These are phyloP conservation scores for Xanthorhoe spadicearia DNA, from an alignment of 2,888 invertebrate species.

Conservation along the genomic window DNA sequence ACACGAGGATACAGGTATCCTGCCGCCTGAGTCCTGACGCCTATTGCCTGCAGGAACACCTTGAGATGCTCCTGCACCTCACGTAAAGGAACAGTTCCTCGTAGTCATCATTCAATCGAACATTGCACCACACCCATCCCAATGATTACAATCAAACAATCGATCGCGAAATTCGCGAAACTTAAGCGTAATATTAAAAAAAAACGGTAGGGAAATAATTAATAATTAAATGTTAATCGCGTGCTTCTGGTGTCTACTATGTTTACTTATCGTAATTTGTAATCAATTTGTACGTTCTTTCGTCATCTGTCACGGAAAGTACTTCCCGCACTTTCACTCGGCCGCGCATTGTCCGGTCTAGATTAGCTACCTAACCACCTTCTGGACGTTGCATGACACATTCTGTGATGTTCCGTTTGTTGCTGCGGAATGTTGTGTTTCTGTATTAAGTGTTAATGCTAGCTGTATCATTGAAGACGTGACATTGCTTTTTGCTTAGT, in stretches of 20 bases:
- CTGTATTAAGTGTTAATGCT: neutral
- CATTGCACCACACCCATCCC: neutral
- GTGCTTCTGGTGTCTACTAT: neutral
- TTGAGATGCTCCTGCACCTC: conserved; percentile 22
- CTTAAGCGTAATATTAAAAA: neutral
- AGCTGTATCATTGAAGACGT: too few species aligned
- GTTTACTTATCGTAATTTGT: conserved; percentile 3
- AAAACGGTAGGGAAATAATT: neutral
- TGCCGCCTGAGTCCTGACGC: conserved; percentile 38
- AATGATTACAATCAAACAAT: neutral
- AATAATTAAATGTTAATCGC: neutral
- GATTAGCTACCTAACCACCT: conserved; percentile 36
- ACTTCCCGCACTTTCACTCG: conserved; percentile 61
- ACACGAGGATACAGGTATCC: conserved; percentile 71
- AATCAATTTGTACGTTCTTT: conserved; percentile 30
- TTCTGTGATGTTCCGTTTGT: neutral
- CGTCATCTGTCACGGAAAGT: conserved; percentile 46
- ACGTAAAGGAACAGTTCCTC: conserved; percentile 3
- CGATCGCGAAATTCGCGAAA: neutral
- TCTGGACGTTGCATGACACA: conserved; percentile 32
- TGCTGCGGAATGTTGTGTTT: neutral
- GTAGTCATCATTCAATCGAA: neutral
- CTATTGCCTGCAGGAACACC: conserved; percentile 28
- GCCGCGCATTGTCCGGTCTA: conserved; percentile 45
- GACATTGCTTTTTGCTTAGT: too few species aligned